Conservation (phyloP, 2,888 invertebrate genomes). For the Pandemis corylana region DNA sequence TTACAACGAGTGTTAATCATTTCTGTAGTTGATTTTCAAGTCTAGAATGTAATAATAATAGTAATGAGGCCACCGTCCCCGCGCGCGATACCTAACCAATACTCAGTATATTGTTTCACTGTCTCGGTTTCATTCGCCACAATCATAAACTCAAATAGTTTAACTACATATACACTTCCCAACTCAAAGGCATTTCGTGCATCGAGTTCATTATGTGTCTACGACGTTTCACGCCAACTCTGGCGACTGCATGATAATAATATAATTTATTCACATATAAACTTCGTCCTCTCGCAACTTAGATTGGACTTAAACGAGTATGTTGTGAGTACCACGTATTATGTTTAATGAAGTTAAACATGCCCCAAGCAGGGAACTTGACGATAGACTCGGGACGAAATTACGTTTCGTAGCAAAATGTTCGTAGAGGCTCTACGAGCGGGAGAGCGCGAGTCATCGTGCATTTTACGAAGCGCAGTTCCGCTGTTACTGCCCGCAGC, state of each 20-base stretch:
- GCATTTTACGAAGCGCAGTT: not conserved
- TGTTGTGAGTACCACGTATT: conserved; percentile 76
- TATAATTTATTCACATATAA: conserved; percentile 84
- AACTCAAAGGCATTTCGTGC: conserved; percentile 54
- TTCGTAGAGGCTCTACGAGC: conserved; percentile 48
- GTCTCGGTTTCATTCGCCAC: conserved; percentile 29
- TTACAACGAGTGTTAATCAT: not conserved
- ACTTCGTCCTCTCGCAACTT: conserved; percentile 78
- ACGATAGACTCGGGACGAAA: conserved; percentile 60
- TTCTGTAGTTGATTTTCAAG: not conserved
- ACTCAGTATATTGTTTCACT: conserved; percentile 18
- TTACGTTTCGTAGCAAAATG: conserved; percentile 55
- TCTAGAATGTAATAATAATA: not conserved
- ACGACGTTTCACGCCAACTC: conserved; percentile 58
- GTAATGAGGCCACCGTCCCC: not conserved
- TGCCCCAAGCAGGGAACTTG: conserved; percentile 71
- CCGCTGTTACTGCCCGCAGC: not conserved
- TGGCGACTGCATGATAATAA: conserved; percentile 77
- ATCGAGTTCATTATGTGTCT: conserved; percentile 49
- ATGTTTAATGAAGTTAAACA: conserved; percentile 84
- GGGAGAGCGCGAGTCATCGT: not conserved
- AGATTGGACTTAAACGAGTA: conserved; percentile 85
- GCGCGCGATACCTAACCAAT: not conserved
- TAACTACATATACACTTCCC: conserved; percentile 43
- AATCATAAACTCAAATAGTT: conserved; percentile 34